Conservation (phyloP, 2,797 vertebrate species). For the Schizopygopsis pylzovi region DNA sequence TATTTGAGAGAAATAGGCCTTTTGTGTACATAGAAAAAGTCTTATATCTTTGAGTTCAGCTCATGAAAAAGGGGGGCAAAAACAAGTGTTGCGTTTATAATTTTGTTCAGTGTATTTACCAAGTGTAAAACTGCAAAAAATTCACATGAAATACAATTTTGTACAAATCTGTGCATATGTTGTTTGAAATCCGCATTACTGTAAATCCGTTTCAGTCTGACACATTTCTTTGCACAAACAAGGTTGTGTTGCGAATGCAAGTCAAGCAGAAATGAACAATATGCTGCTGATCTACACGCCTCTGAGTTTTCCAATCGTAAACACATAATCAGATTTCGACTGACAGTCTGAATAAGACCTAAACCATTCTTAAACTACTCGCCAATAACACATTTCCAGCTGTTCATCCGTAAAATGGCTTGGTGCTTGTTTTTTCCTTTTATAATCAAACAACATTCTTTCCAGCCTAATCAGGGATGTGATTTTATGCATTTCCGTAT, state of each 20-base stretch:
- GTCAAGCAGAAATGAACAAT: not conserved
- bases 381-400: not conserved
- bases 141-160: not conserved
- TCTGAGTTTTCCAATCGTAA: not conserved
- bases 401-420: too few species aligned
- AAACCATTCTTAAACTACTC: not conserved
- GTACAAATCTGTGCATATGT: not conserved
- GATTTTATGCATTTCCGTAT: too few species aligned
- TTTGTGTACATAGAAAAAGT: too few species aligned
- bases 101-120: not conserved
- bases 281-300: not conserved
- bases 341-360: not conserved
- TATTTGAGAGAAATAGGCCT: too few species aligned
- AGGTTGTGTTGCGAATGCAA: not conserved
- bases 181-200: not conserved
- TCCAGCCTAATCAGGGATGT: not conserved
- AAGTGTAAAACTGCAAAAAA: not conserved
- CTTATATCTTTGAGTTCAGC: too few species aligned
- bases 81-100: too few species aligned
- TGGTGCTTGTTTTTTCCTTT: not conserved
- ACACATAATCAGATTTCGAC: not conserved
- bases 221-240: not conserved
- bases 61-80: too few species aligned
- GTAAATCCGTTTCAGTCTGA: not conserved
- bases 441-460: slow-evolving; percentile 1